phyloP scores from a whole-genome alignment of 2,797 vertebrate species.

The Falco peregrinus region DNA sequence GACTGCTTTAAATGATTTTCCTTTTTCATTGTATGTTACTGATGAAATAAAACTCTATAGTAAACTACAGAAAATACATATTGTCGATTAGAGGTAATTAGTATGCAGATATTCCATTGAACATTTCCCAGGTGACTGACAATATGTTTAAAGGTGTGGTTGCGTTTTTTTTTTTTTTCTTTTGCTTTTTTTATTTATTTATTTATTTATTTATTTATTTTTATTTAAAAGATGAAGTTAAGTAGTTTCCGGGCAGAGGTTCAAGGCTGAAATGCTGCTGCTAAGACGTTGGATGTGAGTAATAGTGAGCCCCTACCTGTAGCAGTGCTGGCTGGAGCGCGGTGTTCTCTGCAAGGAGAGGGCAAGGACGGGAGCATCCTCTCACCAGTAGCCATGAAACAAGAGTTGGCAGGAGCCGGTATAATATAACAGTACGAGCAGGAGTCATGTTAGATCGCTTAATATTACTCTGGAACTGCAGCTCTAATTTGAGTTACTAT shows the following conservation, averaged over 20 bases:
- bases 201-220: background rate
- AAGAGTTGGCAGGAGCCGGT: constrained; percentile 70
- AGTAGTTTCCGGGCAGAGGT: constrained; percentile 68
- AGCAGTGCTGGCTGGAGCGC: constrained; percentile 39
- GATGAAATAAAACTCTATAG: constrained; percentile 76
- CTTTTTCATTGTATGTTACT: constrained; percentile 67
- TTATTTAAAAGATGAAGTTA: constrained; percentile 47
- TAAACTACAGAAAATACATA: constrained; percentile 79
- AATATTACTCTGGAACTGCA: constrained; percentile 57
- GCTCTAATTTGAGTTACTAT: constrained; percentile 43
- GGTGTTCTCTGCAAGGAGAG: constrained; percentile 50
- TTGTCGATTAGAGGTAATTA: constrained; percentile 81
- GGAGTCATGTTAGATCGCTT: constrained; percentile 59
- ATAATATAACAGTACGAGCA: constrained; percentile 55
- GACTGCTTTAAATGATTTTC: constrained; percentile 71
- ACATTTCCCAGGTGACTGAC: constrained; percentile 65
- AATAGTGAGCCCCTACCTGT: constrained; percentile 34
- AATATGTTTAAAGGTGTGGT: constrained; percentile 53
- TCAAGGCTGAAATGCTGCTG: constrained; percentile 71
- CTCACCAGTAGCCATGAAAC: constrained; percentile 36
- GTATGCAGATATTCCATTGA: constrained; percentile 76
- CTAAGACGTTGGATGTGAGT: constrained; percentile 62
- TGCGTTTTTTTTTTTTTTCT: background rate
- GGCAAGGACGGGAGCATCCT: constrained; percentile 68
- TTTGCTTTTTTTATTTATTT: background rate